Percentiles rank a stretch among this genome's conserved stretches.
phyloP scores from a whole-genome alignment of 2,113 vertebrate species.

The Nothobranchius furzeri region DNA sequence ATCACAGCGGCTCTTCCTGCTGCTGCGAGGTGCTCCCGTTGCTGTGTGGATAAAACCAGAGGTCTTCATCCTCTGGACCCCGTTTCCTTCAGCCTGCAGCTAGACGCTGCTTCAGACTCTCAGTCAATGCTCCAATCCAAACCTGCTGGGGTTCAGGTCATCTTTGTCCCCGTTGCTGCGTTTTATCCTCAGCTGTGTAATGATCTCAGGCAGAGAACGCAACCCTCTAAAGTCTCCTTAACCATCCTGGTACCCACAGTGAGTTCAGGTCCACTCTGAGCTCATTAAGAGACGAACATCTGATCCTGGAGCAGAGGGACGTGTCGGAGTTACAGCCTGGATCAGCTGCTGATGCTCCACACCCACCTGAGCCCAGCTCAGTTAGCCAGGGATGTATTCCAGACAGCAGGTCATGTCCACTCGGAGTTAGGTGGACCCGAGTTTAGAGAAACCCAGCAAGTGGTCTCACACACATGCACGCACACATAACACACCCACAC shows the following conservation, averaged over 20 bases:
- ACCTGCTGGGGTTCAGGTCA: no score
- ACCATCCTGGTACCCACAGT: no score
- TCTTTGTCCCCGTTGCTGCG: no score
- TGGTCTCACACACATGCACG: no score
- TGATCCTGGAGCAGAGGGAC: constrained; percentile 1
- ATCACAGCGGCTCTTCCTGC: constrained; percentile 18
- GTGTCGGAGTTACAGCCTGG: no score
- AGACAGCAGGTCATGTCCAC: no score
- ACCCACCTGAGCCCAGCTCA: no score
- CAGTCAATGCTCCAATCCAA: neutral
- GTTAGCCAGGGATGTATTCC: no score
- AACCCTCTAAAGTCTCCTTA: constrained; percentile 20
- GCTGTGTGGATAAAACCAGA: constrained; percentile 45
- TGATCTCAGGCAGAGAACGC: constrained; percentile 25
- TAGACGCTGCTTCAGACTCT: constrained; percentile 36
- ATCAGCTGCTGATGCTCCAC: no score
- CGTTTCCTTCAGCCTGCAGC: constrained; percentile 31
- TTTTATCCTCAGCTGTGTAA: constrained; percentile 17
- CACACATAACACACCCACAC: no score
- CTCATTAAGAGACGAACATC: constrained; percentile 31
- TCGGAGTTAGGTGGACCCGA: no score
- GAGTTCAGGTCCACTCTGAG: neutral
- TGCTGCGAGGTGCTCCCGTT: constrained; percentile 33
- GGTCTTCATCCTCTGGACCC: constrained; percentile 29
- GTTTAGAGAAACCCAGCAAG: no score